These are phyloP conservation scores for Urechis unicinctus DNA, from an alignment of 2,888 invertebrate genomes.

Conservation along the genomic window DNA sequence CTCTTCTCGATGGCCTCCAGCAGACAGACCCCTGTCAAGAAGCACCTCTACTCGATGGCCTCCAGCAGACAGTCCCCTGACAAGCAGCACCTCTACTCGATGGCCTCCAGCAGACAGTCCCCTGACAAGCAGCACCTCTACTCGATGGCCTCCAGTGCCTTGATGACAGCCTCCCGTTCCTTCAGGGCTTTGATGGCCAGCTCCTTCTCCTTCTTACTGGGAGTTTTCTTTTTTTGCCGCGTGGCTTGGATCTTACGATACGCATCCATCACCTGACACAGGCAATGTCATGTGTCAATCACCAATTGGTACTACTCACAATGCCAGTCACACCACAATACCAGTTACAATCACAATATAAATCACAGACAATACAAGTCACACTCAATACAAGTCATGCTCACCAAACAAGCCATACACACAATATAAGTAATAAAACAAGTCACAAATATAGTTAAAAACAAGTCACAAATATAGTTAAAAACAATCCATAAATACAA, in stretches of 20 bases:
- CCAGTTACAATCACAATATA: background rate
- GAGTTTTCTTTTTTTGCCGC: constrained; percentile 73
- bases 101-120: too few species aligned
- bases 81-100: too few species aligned
- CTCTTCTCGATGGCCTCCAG: too few species aligned
- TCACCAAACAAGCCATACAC: background rate
- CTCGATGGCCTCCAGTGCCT: constrained; percentile 2
- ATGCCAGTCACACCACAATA: background rate
- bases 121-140: too few species aligned
- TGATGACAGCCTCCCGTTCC: constrained; percentile 54
- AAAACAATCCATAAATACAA: too few species aligned
- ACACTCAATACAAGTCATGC: background rate
- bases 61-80: too few species aligned
- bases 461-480: background rate
- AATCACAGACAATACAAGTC: background rate
- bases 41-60: too few species aligned
- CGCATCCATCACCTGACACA: constrained; percentile 66
- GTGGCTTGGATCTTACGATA: constrained; percentile 74
- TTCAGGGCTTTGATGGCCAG: constrained; percentile 68
- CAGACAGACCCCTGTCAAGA: too few species aligned
- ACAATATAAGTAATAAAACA: background rate
- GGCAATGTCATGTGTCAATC: too few species aligned
- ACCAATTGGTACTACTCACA: too few species aligned
- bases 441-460: background rate
- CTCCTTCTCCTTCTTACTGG: constrained; percentile 74